Conservation (phyloP, 1,140 invertebrate genomes). For the Drosophila cardini region DNA sequence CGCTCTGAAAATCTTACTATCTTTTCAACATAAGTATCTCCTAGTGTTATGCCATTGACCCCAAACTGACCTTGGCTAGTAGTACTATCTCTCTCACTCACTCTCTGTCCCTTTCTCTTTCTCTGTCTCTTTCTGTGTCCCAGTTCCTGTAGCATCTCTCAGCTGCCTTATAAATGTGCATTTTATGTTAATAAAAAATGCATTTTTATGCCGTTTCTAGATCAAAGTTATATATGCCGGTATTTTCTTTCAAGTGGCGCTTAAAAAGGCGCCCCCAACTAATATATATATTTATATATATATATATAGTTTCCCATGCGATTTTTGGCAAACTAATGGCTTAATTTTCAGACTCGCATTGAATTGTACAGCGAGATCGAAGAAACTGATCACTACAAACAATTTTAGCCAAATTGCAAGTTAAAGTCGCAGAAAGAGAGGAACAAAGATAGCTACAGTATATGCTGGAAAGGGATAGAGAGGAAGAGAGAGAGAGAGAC, state of each 20-base stretch:
- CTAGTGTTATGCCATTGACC: slow-evolving; percentile 49
- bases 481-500: neutral
- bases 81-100: neutral
- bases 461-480: neutral
- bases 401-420: slow-evolving; percentile 61
- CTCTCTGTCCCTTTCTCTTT: neutral
- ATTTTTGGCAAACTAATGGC: slow-evolving; percentile 54
- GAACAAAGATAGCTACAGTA: neutral
- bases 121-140: neutral
- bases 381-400: slow-evolving; percentile 46
- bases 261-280: slow-evolving; percentile 59
- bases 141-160: slow-evolving; percentile 13
- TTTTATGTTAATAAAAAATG: slow-evolving; percentile 56
- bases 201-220: slow-evolving; percentile 43
- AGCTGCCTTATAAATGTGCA: slow-evolving; percentile 49
- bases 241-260: slow-evolving; percentile 68
- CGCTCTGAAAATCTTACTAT: slow-evolving; percentile 42
- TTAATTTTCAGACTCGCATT: slow-evolving; percentile 56
- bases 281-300: neutral
- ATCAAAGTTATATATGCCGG: slow-evolving; percentile 44
- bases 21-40: slow-evolving; percentile 11
- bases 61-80: slow-evolving; percentile 52
- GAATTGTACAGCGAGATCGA: slow-evolving; percentile 23
- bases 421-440: slow-evolving; percentile 5
- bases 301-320: slow-evolving; percentile 29